Base-by-base conservation (phyloP, 2,888 invertebrate species). In the Flexamia atlantica region DNA sequence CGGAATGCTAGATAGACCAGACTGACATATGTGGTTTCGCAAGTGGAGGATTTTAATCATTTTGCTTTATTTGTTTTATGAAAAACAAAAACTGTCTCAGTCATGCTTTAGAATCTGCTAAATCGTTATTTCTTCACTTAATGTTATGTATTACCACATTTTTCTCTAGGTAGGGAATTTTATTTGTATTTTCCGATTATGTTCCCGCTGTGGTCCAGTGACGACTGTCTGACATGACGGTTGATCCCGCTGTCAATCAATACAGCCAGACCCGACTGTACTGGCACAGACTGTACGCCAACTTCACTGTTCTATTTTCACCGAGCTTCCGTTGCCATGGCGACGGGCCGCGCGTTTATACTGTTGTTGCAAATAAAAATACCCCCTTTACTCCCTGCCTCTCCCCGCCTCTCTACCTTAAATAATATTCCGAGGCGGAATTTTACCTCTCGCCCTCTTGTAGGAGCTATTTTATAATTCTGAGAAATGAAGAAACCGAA, bases 311-410 rank as follows among this genome's bases (percentile, higher is more conserved):
- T 85, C 85, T 86, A 86, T 86, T 86, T 85, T 86, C 85, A 85
- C 86, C 85, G 86, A 83, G 84, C 84, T 72, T 81, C 85, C 89
- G 88, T 87, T 88, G 89, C 89, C 89, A 85, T 86, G 84, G 83
- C 83, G 84, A 86, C 85, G 82, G 81, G 80, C 50, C 60, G 80
- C 42, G 76, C 60, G 60, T 60, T 64, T 76, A 82, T 72, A 82
- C 82, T 82, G 82, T 82, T 82, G 82, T 82, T 82, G 82, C 72
- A 82, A 82, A 82, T 82, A 82, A 82, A 82, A 82, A 82, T 82
- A 82, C 82, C 76, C 76, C 76, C 53, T 74, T 81, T 81, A 53
- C 76, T 83, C 85, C 81, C 57, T 23, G 36, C 57, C 57, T 81
- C 40, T 32, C 64, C 40, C 25, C 79, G n/a, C 28, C 79, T 80